phyloP scores from a whole-genome alignment of 2,888 invertebrate genomes.

The Eumacrocentrus americanus region DNA sequence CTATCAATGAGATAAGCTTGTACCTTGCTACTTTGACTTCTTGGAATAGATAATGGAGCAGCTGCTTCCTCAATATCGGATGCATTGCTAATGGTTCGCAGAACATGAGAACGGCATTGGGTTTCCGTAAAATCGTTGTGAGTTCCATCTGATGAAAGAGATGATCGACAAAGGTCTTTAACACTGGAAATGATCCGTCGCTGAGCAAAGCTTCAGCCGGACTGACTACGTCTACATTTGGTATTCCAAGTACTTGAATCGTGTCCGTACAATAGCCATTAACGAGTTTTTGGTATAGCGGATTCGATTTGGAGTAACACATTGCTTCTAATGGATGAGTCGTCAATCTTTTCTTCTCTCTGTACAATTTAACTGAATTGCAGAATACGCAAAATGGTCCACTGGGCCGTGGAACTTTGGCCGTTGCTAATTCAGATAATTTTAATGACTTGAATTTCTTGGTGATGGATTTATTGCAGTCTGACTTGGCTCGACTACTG shows the following conservation, averaged over 20 bases:
- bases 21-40: slow-evolving; percentile 60
- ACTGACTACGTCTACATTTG: slow-evolving; percentile 59
- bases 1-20: neutral
- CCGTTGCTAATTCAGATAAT: slow-evolving; percentile 47
- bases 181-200: slow-evolving; percentile 54
- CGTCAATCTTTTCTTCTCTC: slow-evolving; percentile 55
- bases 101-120: slow-evolving; percentile 59
- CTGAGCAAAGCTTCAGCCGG: slow-evolving; percentile 58
- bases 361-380: slow-evolving; percentile 56
- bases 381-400: slow-evolving; percentile 60
- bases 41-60: slow-evolving; percentile 60
- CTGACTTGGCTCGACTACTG: slow-evolving; percentile 49
- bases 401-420: slow-evolving; percentile 49
- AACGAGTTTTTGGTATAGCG: slow-evolving; percentile 55
- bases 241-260: slow-evolving; percentile 56
- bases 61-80: slow-evolving; percentile 54
- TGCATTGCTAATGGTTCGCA: slow-evolving; percentile 60
- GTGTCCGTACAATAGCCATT: slow-evolving; percentile 60
- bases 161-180: slow-evolving; percentile 58
- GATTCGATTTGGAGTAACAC: slow-evolving; percentile 53
- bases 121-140: slow-evolving; percentile 54
- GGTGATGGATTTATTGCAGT: slow-evolving; percentile 50
- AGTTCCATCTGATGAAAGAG: slow-evolving; percentile 59
- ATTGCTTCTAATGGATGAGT: slow-evolving; percentile 51
- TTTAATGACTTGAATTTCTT: slow-evolving; percentile 53